Percentiles rank a stretch among this genome's conserved stretches.
Conservation (phyloP, 2,888 invertebrate genomes). For the Ochropleura leucogaster region DNA sequence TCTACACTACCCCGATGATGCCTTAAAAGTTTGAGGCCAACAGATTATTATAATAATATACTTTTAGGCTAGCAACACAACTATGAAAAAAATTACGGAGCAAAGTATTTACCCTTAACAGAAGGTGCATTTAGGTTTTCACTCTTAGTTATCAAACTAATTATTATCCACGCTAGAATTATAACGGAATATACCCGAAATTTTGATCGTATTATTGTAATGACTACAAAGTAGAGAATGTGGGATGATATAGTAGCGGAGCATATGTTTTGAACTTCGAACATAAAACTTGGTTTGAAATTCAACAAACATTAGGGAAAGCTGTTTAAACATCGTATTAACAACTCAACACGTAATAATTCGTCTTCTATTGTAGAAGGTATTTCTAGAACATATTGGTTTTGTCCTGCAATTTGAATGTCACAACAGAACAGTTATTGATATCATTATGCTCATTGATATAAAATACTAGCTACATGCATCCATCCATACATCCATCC, state of each 20-base stretch:
- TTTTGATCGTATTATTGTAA: conserved; percentile 20
- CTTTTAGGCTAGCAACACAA: background rate
- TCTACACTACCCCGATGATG: background rate
- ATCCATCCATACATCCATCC: no score
- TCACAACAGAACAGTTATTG: no score
- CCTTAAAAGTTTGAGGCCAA: background rate
- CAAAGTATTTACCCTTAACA: background rate
- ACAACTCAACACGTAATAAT: conserved; percentile 26
- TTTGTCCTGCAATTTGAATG: background rate
- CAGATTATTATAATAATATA: background rate
- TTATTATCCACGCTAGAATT: conserved; percentile 21
- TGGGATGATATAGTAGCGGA: background rate
- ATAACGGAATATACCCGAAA: background rate
- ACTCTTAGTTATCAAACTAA: conserved; percentile 1
- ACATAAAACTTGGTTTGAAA: conserved; percentile 30
- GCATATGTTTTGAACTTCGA: conserved; percentile 36
- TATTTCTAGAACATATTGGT: background rate
- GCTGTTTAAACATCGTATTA: conserved; percentile 17
- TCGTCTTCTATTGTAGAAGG: conserved; percentile 2
- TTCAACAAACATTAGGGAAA: conserved; percentile 51
- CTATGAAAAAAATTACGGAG: background rate
- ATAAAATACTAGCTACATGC: no score
- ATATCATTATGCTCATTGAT: no score
- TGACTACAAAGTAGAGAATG: conserved; percentile 37
- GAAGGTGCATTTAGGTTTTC: conserved; percentile 37